Evolutionary conservation across 2,888 invertebrate genomes (phyloP).

Genomic region (Notocelia uddmanniana): DNA sequence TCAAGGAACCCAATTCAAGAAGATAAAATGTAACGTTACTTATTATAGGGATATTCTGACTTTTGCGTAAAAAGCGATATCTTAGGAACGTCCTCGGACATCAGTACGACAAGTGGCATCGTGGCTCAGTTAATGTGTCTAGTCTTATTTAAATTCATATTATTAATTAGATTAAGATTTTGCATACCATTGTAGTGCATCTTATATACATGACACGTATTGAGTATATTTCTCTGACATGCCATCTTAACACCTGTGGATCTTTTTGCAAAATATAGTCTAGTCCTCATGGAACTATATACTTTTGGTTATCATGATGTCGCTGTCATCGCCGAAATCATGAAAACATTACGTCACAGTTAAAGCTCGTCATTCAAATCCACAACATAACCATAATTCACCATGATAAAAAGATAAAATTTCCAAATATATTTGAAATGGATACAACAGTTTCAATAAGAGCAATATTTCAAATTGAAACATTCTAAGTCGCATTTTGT

Average conservation of each 20-base stretch:
- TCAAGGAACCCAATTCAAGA: too few species aligned
- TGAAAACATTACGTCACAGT: neutral
- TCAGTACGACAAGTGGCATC: neutral
- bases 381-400: neutral
- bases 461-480: conserved; percentile 22
- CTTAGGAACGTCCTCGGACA: neutral
- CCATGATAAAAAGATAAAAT: neutral
- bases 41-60: too few species aligned
- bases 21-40: too few species aligned
- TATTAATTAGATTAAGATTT: too few species aligned
- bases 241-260: too few species aligned
- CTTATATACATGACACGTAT: too few species aligned
- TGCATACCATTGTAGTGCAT: too few species aligned
- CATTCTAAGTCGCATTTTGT: conserved; percentile 24
- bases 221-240: too few species aligned
- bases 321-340: too few species aligned
- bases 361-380: neutral
- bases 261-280: too few species aligned
- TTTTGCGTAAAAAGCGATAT: neutral
- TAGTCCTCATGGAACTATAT: too few species aligned
- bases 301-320: too few species aligned
- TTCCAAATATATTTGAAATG: neutral
- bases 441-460: conserved; percentile 1
- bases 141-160: neutral
- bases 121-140: neutral